These are phyloP conservation scores for Myripristis jacobus DNA, from an alignment of 2,797 vertebrate genomes.

Conservation along the genomic window DNA sequence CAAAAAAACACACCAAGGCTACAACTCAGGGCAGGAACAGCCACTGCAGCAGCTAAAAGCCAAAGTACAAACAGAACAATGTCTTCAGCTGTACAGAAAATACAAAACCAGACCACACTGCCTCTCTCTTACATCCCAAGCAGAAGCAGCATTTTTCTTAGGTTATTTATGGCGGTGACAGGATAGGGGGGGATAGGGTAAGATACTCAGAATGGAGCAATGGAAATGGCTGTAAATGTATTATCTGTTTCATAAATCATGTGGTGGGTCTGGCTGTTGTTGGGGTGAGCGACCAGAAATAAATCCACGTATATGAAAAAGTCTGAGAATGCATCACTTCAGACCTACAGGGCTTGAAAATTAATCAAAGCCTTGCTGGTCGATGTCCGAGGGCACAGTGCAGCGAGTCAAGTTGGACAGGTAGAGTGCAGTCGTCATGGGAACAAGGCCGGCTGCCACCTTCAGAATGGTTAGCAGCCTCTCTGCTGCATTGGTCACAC, in stretches of 20 bases:
- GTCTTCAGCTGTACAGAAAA: no score
- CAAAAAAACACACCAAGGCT: no score
- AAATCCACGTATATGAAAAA: constrained; percentile 30
- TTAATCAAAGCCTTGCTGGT: constrained; percentile 78
- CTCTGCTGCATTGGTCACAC: constrained; percentile 78
- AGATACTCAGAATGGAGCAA: not conserved
- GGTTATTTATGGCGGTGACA: not conserved
- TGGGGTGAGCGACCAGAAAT: not conserved
- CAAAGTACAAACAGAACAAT: not conserved
- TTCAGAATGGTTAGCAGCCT: constrained; percentile 87
- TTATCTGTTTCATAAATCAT: not conserved
- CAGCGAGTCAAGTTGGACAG: constrained; percentile 84
- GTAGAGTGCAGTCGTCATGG: constrained; percentile 86
- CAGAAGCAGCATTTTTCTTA: not conserved
- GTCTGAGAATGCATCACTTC: not conserved
- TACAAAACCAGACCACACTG: not conserved
- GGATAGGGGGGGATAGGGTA: not conserved
- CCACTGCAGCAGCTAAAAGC: not conserved
- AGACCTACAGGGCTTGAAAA: not conserved
- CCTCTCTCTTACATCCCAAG: not conserved
- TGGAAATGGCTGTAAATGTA: not conserved
- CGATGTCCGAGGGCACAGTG: constrained; percentile 72
- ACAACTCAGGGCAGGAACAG: not conserved
- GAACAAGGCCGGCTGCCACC: constrained; percentile 86
- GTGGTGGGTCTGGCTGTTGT: not conserved